Evolutionary conservation across 2,113 vertebrate species (phyloP).

Genomic region (Pao palembangensis): DNA sequence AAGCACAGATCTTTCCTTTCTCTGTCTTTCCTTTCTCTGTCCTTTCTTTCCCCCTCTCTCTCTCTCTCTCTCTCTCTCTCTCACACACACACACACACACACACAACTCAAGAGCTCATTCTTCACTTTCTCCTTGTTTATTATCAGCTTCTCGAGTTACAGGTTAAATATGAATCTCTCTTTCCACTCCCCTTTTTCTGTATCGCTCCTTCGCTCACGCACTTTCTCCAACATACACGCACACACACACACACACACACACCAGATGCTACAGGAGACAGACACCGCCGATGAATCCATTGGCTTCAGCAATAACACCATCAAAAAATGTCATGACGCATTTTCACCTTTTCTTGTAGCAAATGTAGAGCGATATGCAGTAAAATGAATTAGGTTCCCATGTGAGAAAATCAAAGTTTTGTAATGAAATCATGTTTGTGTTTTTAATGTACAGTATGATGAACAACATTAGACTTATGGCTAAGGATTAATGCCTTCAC

Average conservation of each 20-base stretch:
- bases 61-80: not conserved
- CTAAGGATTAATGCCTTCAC: too few species aligned
- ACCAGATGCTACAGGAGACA: slow-evolving; percentile 19
- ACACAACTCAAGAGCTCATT: slow-evolving; percentile 34
- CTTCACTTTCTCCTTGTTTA: slow-evolving; percentile 61
- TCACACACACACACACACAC: not conserved
- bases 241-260: slow-evolving; percentile 19
- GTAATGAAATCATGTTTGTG: too few species aligned
- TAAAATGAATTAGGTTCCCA: too few species aligned
- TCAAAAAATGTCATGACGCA: slow-evolving; percentile 34
- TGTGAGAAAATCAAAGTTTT: too few species aligned
- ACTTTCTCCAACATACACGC: not conserved
- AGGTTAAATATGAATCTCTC: slow-evolving; percentile 72
- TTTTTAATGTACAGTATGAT: too few species aligned
- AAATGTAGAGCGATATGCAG: too few species aligned
- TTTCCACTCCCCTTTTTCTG: not conserved
- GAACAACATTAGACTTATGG: too few species aligned
- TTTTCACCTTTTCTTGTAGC: slow-evolving; percentile 7
- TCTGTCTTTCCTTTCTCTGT: slow-evolving; percentile 39
- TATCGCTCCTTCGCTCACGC: not conserved
- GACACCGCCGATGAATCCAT: slow-evolving; percentile 50
- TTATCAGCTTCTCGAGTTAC: slow-evolving; percentile 78
- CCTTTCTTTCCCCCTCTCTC: slow-evolving; percentile 7
- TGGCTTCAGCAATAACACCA: slow-evolving; percentile 38
- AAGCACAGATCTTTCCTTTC: slow-evolving; percentile 40